These are phyloP conservation scores for Cordilura impudica DNA, from an alignment of 2,888 invertebrate species.

Conservation along the genomic window DNA sequence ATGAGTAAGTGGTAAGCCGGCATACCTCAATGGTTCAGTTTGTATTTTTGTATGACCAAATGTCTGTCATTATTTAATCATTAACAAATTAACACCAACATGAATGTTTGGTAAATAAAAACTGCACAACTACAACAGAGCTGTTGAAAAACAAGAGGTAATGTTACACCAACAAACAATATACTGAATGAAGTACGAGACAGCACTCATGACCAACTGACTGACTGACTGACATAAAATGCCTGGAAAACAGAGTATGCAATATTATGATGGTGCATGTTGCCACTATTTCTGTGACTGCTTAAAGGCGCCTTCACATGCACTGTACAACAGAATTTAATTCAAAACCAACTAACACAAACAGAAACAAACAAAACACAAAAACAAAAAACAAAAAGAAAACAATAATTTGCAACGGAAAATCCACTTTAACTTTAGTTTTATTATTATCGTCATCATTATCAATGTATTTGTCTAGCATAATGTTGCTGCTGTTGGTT, in stretches of 20 bases:
- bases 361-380: conserved; percentile 23
- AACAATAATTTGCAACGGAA: conserved; percentile 55
- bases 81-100: conserved; percentile 56
- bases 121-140: conserved; percentile 26
- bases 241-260: conserved; percentile 53
- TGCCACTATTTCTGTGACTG: conserved; percentile 25
- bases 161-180: conserved; percentile 28
- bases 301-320: conserved; percentile 44
- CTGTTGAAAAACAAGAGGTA: conserved; percentile 25
- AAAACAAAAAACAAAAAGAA: conserved; percentile 24
- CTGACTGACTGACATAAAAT: conserved; percentile 72
- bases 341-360: conserved; percentile 45
- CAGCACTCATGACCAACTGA: conserved; percentile 75
- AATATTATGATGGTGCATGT: conserved; percentile 31
- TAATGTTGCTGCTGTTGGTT: background rate
- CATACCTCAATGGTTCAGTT: background rate
- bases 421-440: conserved; percentile 45
- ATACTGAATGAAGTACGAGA: conserved; percentile 55
- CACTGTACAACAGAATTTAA: too few species aligned
- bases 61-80: conserved; percentile 53
- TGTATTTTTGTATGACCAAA: conserved; percentile 1
- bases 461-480: conserved; percentile 48
- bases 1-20: conserved; percentile 9
- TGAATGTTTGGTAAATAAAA: conserved; percentile 45
- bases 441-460: conserved; percentile 25